These are phyloP conservation scores for Drosophila cognata DNA, from an alignment of 2,888 invertebrate genomes.

Conservation along the genomic window DNA sequence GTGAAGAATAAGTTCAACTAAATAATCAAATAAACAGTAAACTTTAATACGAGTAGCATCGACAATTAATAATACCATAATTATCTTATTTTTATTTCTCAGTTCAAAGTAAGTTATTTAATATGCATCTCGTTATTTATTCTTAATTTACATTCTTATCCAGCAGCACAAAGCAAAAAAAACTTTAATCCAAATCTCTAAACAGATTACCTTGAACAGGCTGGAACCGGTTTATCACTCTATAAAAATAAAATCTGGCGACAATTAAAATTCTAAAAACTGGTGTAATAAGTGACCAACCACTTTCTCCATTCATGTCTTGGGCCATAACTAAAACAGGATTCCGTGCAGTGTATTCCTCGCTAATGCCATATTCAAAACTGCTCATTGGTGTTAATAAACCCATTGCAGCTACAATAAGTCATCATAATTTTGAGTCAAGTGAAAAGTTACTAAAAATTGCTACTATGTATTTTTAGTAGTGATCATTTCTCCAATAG, in stretches of 20 bases:
- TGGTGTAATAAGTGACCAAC: slow-evolving; percentile 30
- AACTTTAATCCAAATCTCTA: not conserved
- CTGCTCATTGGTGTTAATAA: slow-evolving; percentile 33
- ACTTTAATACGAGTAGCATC: not conserved
- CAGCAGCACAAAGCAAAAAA: too few relatives aligned
- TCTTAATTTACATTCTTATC: not conserved
- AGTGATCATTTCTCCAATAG: slow-evolving; percentile 39
- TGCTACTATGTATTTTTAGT: not conserved
- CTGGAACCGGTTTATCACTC: slow-evolving; percentile 17
- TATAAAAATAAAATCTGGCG: slow-evolving; percentile 2
- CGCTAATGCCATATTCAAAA: slow-evolving; percentile 14
- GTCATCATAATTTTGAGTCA: not conserved
- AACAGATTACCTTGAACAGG: not conserved
- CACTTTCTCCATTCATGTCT: slow-evolving; percentile 48
- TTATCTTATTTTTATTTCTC: not conserved
- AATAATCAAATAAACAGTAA: slow-evolving; percentile 17
- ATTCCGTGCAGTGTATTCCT: not conserved
- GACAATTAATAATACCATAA: not conserved
- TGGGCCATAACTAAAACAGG: not conserved
- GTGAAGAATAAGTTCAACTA: slow-evolving; percentile 26
- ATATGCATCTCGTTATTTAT: not conserved
- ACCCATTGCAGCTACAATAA: slow-evolving; percentile 15
- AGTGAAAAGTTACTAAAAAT: slow-evolving; percentile 24
- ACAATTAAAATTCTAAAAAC: slow-evolving; percentile 30
- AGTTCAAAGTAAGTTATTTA: not conserved